Evolutionary conservation across 2,797 vertebrate genomes (phyloP).

Genomic region (Urophycis tenuis): DNA sequence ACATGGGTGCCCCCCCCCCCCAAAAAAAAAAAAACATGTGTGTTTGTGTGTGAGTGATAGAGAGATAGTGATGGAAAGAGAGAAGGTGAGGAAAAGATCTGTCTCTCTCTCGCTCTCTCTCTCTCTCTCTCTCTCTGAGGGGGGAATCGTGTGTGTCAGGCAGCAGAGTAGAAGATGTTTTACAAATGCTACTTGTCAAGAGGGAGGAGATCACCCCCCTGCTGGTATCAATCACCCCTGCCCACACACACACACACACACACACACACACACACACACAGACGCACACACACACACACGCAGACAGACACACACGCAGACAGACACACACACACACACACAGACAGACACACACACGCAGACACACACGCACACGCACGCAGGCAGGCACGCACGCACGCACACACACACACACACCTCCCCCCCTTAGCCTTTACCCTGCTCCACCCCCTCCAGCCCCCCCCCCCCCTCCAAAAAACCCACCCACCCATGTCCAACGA

Average conservation of each 20-base stretch:
- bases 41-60: not conserved
- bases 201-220: constrained; percentile 90
- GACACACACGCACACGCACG: no score
- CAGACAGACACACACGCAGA: constrained; percentile 18
- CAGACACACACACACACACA: constrained; percentile 12
- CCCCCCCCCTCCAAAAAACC: constrained; percentile 3
- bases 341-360: no score
- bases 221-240: constrained; percentile 86
- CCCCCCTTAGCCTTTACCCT: not conserved
- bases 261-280: constrained; percentile 20
- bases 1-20: not conserved
- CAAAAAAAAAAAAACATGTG: no score
- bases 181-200: constrained; percentile 95
- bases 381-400: constrained; percentile 16
- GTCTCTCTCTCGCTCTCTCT: not conserved
- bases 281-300: constrained; percentile 29
- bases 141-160: constrained; percentile 74
- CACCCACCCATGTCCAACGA: constrained; percentile 49
- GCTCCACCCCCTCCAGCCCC: not conserved
- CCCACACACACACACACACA: constrained; percentile 18
- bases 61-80: not conserved
- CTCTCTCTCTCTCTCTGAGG: constrained; percentile 18
- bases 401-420: constrained; percentile 18
- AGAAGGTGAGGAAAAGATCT: not conserved
- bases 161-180: constrained; percentile 85